These are phyloP conservation scores for Umimayanthus chanpuru DNA, from an alignment of 92 coral and sea anemone genomes.

Conservation along the genomic window DNA sequence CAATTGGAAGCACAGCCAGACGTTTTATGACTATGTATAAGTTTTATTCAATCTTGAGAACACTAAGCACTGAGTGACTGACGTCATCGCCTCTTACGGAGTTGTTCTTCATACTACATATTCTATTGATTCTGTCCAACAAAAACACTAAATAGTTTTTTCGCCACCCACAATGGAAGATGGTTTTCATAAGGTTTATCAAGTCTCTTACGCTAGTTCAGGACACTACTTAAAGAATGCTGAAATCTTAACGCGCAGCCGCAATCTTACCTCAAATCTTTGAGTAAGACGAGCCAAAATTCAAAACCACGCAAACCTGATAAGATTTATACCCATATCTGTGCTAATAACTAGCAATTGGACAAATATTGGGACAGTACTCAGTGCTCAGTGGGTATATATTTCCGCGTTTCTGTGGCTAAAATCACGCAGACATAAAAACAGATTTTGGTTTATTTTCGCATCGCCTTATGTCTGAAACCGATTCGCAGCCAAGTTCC, in stretches of 20 bases:
- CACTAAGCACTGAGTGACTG: neutral
- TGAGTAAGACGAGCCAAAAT: neutral
- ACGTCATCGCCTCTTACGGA: neutral
- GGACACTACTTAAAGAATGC: neutral
- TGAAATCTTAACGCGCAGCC: neutral
- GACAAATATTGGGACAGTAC: neutral
- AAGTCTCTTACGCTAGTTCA: neutral
- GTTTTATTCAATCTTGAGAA: neutral
- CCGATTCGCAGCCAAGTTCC: constrained; percentile 25
- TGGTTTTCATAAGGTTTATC: constrained; percentile 6
- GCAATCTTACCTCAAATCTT: neutral
- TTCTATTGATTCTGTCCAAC: neutral
- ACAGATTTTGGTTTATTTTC: neutral
- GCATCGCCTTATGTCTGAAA: constrained; percentile 14
- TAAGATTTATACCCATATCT: neutral
- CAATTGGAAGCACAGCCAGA: no score
- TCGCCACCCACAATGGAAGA: neutral
- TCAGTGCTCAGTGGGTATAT: neutral
- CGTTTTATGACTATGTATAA: no score
- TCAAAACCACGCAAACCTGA: neutral
- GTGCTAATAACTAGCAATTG: neutral
- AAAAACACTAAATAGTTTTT: neutral
- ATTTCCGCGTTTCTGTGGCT: constrained; percentile 13
- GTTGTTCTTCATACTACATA: neutral
- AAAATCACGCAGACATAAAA: neutral